These are phyloP conservation scores for Drosophila austrosaltans DNA, from an alignment of 2,888 invertebrate genomes.

Conservation along the genomic window DNA sequence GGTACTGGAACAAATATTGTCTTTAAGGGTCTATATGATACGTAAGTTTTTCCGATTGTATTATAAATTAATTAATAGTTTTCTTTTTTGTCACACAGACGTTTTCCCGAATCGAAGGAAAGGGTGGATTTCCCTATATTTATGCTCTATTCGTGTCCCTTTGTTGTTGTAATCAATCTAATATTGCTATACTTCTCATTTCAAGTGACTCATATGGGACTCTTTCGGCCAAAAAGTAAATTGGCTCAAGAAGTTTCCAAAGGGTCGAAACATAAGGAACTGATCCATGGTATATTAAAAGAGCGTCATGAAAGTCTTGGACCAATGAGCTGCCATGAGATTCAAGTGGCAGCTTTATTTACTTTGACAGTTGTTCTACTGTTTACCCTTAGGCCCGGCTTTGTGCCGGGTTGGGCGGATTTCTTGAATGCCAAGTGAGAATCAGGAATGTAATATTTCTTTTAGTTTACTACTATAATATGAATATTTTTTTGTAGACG, in stretches of 20 bases:
- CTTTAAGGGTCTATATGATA: slow-evolving; percentile 89
- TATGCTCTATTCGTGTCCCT: slow-evolving; percentile 66
- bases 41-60: slow-evolving; percentile 76
- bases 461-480: background rate
- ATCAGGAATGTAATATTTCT: no score
- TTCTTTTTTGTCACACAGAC: slow-evolving; percentile 50
- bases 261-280: slow-evolving; percentile 85
- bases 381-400: slow-evolving; percentile 93
- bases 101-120: slow-evolving; percentile 69
- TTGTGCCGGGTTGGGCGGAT: slow-evolving; percentile 92
- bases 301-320: slow-evolving; percentile 87
- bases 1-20: slow-evolving; percentile 92
- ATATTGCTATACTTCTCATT: slow-evolving; percentile 54
- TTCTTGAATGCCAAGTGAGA: slow-evolving; percentile 64
- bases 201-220: slow-evolving; percentile 74
- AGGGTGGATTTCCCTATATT: slow-evolving; percentile 68
- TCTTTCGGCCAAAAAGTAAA: slow-evolving; percentile 67
- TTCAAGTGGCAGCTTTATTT: slow-evolving; percentile 88
- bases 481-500: slow-evolving; percentile 36
- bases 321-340: slow-evolving; percentile 90
- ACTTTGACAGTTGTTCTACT: slow-evolving; percentile 90
- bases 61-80: background rate
- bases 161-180: slow-evolving; percentile 51
- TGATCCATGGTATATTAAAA: slow-evolving; percentile 85
- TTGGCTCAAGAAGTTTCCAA: slow-evolving; percentile 41